Evolutionary conservation across 2,797 vertebrate genomes (phyloP).

Genomic region (Todus mexicanus): DNA sequence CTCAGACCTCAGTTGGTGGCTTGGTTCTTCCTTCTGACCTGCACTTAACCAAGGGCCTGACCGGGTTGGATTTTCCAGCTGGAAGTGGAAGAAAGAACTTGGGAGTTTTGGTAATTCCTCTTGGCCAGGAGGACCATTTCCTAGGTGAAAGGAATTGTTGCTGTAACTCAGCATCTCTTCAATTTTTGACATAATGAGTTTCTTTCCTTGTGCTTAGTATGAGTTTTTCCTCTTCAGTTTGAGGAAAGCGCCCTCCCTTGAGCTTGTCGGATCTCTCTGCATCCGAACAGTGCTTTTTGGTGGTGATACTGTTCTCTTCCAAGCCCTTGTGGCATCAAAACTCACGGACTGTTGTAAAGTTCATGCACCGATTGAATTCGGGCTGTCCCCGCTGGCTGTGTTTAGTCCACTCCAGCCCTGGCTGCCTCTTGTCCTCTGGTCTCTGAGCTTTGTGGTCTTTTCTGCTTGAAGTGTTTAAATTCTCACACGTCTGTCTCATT

Average conservation of each 20-base stretch:
- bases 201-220: background rate
- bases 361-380: background rate
- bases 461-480: background rate
- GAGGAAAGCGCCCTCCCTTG: background rate
- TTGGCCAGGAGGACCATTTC: background rate
- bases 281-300: background rate
- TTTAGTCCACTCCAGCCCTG: background rate
- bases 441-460: background rate
- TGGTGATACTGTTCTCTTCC: background rate
- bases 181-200: background rate
- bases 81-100: background rate
- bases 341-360: accelerated
- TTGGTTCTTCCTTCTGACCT: background rate
- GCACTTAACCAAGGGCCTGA: background rate
- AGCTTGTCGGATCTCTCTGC: background rate
- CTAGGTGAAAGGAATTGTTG: background rate
- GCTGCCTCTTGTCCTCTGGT: background rate
- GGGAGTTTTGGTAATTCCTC: background rate
- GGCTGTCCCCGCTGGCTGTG: background rate
- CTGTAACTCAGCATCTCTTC: background rate
- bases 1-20: background rate
- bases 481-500: conserved; percentile 12
- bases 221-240: background rate
- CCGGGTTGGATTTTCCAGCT: background rate
- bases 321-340: background rate